Evolutionary conservation across 1,140 invertebrate species (phyloP), one percentile per base, ranked within the genome.

Genomic region (Bathynomus jamesi): DNA sequence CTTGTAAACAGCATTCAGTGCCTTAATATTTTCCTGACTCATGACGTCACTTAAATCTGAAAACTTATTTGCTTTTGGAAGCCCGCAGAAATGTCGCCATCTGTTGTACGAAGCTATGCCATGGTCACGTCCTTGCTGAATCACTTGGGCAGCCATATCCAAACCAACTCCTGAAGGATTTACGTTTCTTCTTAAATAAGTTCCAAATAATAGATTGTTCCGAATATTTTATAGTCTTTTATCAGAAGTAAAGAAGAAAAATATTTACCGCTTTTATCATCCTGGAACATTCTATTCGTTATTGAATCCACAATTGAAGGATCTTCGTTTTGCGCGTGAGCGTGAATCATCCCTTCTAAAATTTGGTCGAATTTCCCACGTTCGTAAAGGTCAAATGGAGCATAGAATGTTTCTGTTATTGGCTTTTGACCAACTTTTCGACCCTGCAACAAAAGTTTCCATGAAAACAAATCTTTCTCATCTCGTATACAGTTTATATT

Each of bases 41-140:
- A 76, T 85, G 78, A 79, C 83, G 25, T 84, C 84, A 72, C 84
- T 80, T 62, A 93, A 88, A 76, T 94, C 89, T 11, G 86, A 82
- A 79, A 96, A 96, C 27, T 82, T 84, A 1, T 78, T 81, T 0
- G 89, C 86, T 24, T 86, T 82, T 8, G 85, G 81, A n/a, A 94
- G 79, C 21, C 90, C 88, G 78, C 92, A 93, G 21, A 92, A 85
- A 61, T 86, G 81, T 67, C 93, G 82, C 85, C 92, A 96, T 70
- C 87, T 85, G 69, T 89, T 89, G 79, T 96, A 98, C 11, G 87
- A 81, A 0, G 91, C 87, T 24, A 98, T 79, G 0, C 93, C 95
- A 78, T 95, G 91, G 82, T 98, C 95, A 68, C 95, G 83, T 7
- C 94, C 93, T 70, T 94, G 85, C 82, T 94, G 91, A 71, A 95